Percentiles rank a stretch among this genome's conserved stretches.
Evolutionary conservation across 92 coral and sea anemone genomes (phyloP).

Genomic region (Ricordea florida): DNA sequence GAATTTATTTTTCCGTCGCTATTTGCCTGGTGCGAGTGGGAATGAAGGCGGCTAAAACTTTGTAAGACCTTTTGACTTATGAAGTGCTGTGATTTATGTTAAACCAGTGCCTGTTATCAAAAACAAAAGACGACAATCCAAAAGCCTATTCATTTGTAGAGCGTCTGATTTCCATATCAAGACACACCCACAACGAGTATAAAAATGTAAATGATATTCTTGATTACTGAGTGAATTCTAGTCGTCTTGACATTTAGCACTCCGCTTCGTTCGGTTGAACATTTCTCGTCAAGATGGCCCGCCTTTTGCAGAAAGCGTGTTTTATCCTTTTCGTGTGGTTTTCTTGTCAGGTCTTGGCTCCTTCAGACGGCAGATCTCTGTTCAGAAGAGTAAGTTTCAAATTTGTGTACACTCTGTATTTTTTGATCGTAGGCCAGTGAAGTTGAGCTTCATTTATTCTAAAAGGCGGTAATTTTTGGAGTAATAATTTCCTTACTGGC

Average conservation of each 20-base stretch:
- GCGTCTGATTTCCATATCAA: conserved; percentile 4
- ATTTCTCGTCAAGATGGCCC: neutral
- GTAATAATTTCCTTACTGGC: neutral
- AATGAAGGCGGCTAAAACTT: no score
- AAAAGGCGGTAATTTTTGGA: neutral
- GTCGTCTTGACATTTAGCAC: neutral
- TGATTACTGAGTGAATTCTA: neutral
- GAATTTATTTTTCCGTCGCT: no score
- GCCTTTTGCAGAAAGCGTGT: conserved; percentile 15
- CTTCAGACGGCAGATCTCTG: conserved; percentile 14
- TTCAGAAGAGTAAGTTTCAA: conserved; percentile 8
- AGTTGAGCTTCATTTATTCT: neutral
- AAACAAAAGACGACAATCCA: no score
- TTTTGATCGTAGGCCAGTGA: no score
- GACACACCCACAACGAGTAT: neutral
- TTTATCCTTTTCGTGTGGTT: conserved; percentile 23
- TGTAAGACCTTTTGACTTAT: no score
- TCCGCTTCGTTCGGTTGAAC: neutral
- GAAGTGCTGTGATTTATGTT: no score
- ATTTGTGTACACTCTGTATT: no score
- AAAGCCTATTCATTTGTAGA: no score
- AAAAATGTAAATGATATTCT: conserved; percentile 14
- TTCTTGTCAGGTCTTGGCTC: conserved; percentile 35
- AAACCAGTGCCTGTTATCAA: no score
- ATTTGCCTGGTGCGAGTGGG: no score